Conservation (phyloP, 2,113 vertebrate genomes). For the Oncorhynchus gorbuscha region DNA sequence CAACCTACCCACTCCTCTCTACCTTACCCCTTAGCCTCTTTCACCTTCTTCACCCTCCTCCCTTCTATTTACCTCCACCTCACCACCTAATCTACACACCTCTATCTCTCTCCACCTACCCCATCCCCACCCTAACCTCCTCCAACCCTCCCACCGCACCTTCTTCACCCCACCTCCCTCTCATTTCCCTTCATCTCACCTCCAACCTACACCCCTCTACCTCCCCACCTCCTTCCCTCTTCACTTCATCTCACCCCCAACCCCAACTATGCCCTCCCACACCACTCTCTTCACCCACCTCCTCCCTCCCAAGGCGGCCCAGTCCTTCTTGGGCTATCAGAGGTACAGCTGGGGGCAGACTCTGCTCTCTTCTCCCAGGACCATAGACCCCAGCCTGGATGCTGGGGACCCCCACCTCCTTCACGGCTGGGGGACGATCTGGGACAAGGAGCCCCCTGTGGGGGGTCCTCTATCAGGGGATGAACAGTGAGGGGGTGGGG, state of each 20-base stretch:
- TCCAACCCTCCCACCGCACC: too few relatives aligned
- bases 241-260: slow-evolving; percentile 30
- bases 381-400: slow-evolving; percentile 93
- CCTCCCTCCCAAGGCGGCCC: slow-evolving; percentile 78
- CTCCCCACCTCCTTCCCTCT: neutral
- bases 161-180: too few relatives aligned
- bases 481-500: slow-evolving; percentile 82
- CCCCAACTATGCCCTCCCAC: too few relatives aligned
- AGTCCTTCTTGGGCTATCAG: slow-evolving; percentile 90
- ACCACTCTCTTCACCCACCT: slow-evolving; percentile 18
- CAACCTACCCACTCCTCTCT: slow-evolving; percentile 11
- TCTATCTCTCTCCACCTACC: too few relatives aligned
- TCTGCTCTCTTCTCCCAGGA: slow-evolving; percentile 97
- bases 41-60: neutral
- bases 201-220: too few relatives aligned
- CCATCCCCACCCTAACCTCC: too few relatives aligned
- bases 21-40: neutral
- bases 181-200: too few relatives aligned
- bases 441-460: slow-evolving; percentile 67
- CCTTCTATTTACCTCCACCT: neutral
- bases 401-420: slow-evolving; percentile 81
- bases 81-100: slow-evolving; percentile 35
- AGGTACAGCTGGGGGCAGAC: slow-evolving; percentile 90
- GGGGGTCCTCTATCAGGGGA: slow-evolving; percentile 43
- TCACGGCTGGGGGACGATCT: slow-evolving; percentile 76